Evolutionary conservation across 2,113 vertebrate genomes (phyloP).

Genomic region (Rhodinocichla rosea): DNA sequence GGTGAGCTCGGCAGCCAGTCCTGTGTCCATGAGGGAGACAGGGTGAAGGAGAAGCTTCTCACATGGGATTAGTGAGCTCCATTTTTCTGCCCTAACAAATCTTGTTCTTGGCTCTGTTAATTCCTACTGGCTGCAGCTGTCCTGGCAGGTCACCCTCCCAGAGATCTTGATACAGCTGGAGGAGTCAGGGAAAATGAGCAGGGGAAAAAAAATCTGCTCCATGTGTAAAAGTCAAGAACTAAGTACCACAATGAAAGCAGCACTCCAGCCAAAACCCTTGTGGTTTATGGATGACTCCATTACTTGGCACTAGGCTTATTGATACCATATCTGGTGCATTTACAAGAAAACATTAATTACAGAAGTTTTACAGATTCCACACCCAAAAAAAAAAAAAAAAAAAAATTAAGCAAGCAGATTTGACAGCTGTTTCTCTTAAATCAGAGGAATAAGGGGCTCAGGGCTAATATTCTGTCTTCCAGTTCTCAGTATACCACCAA

Average conservation of each 20-base stretch:
- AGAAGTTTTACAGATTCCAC: background rate
- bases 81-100: background rate
- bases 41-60: background rate
- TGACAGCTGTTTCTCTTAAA: background rate
- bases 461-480: background rate
- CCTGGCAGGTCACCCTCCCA: background rate
- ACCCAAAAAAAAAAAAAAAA: background rate
- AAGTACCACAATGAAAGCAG: background rate
- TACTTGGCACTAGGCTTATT: background rate
- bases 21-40: fast-evolving
- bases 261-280: background rate
- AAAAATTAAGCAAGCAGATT: background rate
- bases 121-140: slow-evolving; percentile 27
- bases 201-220: background rate
- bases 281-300: background rate
- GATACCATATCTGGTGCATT: background rate
- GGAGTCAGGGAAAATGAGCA: background rate
- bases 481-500: background rate
- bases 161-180: background rate
- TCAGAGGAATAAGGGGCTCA: background rate
- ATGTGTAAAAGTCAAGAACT: background rate
- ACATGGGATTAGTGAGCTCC: background rate
- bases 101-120: background rate
- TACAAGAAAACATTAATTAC: background rate
- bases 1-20: background rate